phyloP scores from a whole-genome alignment of 2,888 invertebrate genomes.

The Metallyticus violacea region DNA sequence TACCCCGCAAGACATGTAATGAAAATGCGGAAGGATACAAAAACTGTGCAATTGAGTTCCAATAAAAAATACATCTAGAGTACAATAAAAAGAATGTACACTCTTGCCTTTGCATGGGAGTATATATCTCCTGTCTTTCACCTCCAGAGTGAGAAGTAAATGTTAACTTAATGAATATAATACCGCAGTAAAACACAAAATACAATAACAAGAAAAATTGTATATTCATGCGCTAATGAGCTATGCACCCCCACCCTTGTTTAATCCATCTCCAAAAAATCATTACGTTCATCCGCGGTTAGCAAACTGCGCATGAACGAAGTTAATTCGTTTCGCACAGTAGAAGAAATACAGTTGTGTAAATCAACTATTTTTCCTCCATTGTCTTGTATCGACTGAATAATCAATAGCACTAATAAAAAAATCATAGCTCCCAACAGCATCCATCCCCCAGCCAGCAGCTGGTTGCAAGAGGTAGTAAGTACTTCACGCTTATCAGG shows the following conservation, averaged over 20 bases:
- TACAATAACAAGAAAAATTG: slow-evolving; percentile 50
- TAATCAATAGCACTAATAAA: slow-evolving; percentile 48
- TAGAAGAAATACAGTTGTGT: slow-evolving; percentile 26
- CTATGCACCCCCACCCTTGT: slow-evolving; percentile 39
- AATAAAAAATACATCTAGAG: slow-evolving; percentile 12
- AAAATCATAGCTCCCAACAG: slow-evolving; percentile 15
- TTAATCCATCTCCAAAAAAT: slow-evolving; percentile 66
- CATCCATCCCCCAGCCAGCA: background rate
- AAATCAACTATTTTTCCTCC: slow-evolving; percentile 25
- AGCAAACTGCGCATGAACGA: slow-evolving; percentile 35
- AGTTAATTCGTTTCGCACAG: slow-evolving; percentile 33
- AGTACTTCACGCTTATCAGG: background rate
- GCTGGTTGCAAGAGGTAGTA: background rate
- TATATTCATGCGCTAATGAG: slow-evolving; percentile 66
- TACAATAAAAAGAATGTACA: background rate
- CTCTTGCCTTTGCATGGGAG: background rate
- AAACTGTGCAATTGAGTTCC: slow-evolving; percentile 30
- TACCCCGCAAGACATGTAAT: slow-evolving; percentile 55
- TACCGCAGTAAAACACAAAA: slow-evolving; percentile 13
- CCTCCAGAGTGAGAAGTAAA: background rate
- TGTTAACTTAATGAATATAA: background rate
- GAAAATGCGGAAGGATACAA: slow-evolving; percentile 38
- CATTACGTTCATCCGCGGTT: slow-evolving; percentile 72
- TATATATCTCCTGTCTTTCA: background rate
- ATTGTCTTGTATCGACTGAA: slow-evolving; percentile 43